A percentile compares a stretch with the other conserved stretches of the same genome.
These are phyloP conservation scores for Lottia gigantea DNA, from an alignment of 2,888 invertebrate genomes.

Conservation along the genomic window DNA sequence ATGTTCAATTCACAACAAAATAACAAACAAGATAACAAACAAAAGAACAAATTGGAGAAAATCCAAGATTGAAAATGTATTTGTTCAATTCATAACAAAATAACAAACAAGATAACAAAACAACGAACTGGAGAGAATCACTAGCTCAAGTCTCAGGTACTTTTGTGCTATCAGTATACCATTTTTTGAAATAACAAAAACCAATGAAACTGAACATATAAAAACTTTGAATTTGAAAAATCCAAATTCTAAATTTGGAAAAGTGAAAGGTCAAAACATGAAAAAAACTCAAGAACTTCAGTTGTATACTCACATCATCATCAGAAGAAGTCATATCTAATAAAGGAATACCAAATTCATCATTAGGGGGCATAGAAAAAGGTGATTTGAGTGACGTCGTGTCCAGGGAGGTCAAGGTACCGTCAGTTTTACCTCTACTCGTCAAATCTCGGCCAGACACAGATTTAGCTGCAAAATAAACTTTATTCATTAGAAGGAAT, in stretches of 20 bases:
- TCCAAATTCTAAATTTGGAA: not conserved
- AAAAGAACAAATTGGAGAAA: no score
- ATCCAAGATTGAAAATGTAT: no score
- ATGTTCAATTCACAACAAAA: no score
- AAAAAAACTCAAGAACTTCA: not conserved
- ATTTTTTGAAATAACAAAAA: no score
- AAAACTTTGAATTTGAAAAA: constrained; percentile 27
- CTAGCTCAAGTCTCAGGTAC: no score
- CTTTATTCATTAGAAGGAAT: constrained; percentile 27
- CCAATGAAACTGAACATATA: no score
- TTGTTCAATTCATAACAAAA: no score
- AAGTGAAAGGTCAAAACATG: not conserved
- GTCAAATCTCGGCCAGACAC: constrained; percentile 21
- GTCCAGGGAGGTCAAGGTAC: constrained; percentile 25
- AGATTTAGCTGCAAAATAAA: constrained; percentile 28
- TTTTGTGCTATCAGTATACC: no score
- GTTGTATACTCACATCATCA: constrained; percentile 48
- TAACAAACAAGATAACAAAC: no score
- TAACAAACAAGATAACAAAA: no score
- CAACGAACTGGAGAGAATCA: no score
- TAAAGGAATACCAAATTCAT: constrained; percentile 62
- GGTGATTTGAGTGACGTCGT: constrained; percentile 13
- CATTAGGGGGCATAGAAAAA: constrained; percentile 40
- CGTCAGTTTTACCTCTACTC: constrained; percentile 19
- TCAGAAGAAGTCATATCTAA: constrained; percentile 58